Percentiles rank a stretch among this genome's conserved stretches.
Conservation (phyloP, 1,140 invertebrate species). For the Paraescarpia echinospica region DNA sequence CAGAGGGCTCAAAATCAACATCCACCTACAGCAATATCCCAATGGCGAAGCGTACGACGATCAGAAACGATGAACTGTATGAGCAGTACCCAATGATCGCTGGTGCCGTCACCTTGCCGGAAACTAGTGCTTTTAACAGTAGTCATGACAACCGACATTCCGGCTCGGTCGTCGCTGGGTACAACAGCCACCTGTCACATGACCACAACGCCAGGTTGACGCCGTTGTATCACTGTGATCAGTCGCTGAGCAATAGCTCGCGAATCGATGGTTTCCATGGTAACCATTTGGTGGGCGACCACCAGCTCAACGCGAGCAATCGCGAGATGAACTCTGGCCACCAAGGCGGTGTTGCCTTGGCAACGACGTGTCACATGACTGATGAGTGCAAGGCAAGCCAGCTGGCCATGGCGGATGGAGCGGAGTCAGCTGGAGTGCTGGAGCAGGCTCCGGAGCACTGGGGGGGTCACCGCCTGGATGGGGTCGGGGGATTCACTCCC, state of each 20-base stretch:
- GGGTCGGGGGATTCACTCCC: not conserved
- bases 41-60: constrained; percentile 27
- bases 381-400: not conserved
- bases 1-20: not conserved
- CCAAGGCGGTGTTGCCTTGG: not conserved
- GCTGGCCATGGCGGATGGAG: not conserved
- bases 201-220: not conserved
- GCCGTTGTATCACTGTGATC: not conserved
- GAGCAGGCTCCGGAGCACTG: not conserved
- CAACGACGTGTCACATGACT: not conserved
- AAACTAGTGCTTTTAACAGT: constrained; percentile 9
- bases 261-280: not conserved
- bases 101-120: not conserved
- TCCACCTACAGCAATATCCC: constrained; percentile 22
- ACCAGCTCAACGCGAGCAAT: not conserved
- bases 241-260: not conserved
- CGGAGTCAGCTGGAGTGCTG: not conserved
- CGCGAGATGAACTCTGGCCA: not conserved
- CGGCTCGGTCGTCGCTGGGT: not conserved
- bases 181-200: not conserved
- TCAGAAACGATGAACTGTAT: constrained; percentile 41
- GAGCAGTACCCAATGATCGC: constrained; percentile 18
- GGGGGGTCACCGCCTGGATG: not conserved
- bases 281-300: not conserved
- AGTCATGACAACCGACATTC: constrained; percentile 4